phyloP scores from a whole-genome alignment of 2,888 invertebrate genomes.

The Physocephala rufipes region DNA sequence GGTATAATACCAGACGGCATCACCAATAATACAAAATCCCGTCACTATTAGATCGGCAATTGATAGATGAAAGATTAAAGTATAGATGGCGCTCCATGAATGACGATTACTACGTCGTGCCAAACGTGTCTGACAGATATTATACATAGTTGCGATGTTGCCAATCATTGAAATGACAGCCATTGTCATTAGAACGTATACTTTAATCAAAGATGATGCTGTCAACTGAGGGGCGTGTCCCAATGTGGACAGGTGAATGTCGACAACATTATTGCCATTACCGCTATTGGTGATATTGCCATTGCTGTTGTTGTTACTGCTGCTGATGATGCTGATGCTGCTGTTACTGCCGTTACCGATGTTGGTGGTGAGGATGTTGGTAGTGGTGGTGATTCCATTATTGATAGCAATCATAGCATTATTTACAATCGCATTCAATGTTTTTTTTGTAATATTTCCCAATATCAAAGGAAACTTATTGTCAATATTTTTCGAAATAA shows the following conservation, averaged over 20 bases:
- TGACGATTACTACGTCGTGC: conserved; percentile 70
- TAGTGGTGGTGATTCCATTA: conserved; percentile 28
- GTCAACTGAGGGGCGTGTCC: conserved; percentile 77
- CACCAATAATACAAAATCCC: conserved; percentile 81
- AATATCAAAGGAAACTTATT: conserved; percentile 3
- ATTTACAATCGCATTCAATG: conserved; percentile 14
- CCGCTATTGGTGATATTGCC: conserved; percentile 6
- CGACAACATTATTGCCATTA: conserved; percentile 21
- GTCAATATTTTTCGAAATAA: background rate
- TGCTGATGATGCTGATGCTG: conserved; percentile 36
- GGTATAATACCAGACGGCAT: conserved; percentile 82
- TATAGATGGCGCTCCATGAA: conserved; percentile 77
- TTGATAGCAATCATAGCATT: conserved; percentile 45
- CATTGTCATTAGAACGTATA: conserved; percentile 75
- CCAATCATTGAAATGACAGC: conserved; percentile 78
- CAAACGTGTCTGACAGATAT: conserved; percentile 74
- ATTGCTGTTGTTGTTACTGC: conserved; percentile 30
- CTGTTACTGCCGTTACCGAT: conserved; percentile 30
- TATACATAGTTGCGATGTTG: conserved; percentile 80
- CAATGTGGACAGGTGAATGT: conserved; percentile 51
- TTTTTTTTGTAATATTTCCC: background rate
- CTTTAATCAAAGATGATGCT: conserved; percentile 72
- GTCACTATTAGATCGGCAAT: conserved; percentile 84
- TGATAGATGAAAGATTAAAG: conserved; percentile 82
- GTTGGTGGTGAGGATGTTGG: conserved; percentile 38